Evolutionary conservation across 2,888 invertebrate species (phyloP).

Genomic region (Phrixothrix hirtus): DNA sequence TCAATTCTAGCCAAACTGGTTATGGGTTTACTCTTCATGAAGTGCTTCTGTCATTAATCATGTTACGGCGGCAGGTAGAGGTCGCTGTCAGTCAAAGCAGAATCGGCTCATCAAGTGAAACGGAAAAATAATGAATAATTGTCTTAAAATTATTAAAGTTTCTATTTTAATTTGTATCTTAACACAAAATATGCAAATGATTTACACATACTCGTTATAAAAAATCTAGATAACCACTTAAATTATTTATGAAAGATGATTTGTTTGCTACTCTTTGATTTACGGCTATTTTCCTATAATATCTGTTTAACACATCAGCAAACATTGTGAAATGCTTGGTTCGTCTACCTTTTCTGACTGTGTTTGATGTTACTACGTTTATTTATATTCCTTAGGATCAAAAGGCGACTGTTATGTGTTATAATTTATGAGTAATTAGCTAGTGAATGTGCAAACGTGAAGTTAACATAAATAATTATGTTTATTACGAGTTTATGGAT

Average conservation of each 20-base stretch:
- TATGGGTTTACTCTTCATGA: conserved; percentile 44
- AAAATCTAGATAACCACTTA: conserved; percentile 33
- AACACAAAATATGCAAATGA: conserved; percentile 38
- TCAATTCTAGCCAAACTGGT: conserved; percentile 51
- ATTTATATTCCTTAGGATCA: conserved; percentile 52
- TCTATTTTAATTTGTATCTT: conserved; percentile 31
- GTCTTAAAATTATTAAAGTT: conserved; percentile 29
- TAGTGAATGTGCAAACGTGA: conserved; percentile 45
- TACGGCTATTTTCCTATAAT: conserved; percentile 48
- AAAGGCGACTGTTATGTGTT: conserved; percentile 52
- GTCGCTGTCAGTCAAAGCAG: conserved; percentile 40
- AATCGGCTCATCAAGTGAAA: conserved; percentile 30
- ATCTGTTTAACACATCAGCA: conserved; percentile 46
- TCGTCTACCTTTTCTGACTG: conserved; percentile 49
- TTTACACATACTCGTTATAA: conserved; percentile 41
- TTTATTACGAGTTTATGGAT: conserved; percentile 46
- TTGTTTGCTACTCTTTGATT: conserved; percentile 45
- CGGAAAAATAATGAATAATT: conserved; percentile 20
- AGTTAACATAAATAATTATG: conserved; percentile 47
- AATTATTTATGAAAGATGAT: conserved; percentile 42
- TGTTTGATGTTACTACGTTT: conserved; percentile 50
- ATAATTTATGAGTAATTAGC: conserved; percentile 54
- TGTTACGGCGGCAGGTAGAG: conserved; percentile 38
- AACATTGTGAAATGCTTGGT: conserved; percentile 49
- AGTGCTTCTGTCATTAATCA: conserved; percentile 49